phyloP scores from a whole-genome alignment of 2,797 vertebrate genomes.

The Crotalus adamanteus region DNA sequence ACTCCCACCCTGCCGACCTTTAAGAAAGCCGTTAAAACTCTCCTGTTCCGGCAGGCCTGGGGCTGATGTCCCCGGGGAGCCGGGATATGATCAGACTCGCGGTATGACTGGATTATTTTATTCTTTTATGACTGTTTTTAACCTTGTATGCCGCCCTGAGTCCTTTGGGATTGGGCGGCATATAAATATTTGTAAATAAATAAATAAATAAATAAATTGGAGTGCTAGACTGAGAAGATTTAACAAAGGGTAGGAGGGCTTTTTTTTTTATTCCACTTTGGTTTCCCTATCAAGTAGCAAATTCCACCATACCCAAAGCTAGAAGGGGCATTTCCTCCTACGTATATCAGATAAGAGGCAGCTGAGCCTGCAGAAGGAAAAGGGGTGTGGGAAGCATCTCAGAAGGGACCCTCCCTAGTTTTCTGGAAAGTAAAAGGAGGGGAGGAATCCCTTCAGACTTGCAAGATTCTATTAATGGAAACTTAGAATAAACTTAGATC shows the following conservation, averaged over 20 bases:
- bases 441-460: not conserved
- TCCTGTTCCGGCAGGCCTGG: no score
- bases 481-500: not conserved
- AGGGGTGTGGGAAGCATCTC: not conserved
- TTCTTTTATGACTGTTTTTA: no score
- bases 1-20: no score
- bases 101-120: no score
- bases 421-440: not conserved
- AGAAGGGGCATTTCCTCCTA: not conserved
- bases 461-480: not conserved
- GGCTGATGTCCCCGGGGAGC: no score
- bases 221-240: not conserved
- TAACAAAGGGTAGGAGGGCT: not conserved
- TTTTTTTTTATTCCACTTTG: not conserved
- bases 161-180: no score
- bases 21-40: no score
- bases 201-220: no score
- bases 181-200: no score
- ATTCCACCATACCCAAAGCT: not conserved
- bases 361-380: not conserved
- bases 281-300: not conserved
- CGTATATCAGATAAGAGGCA: not conserved
- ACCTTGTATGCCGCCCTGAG: no score
- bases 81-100: no score
- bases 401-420: not conserved